phyloP scores from a whole-genome alignment of 2,888 invertebrate species.

The Heliconius hortense region DNA sequence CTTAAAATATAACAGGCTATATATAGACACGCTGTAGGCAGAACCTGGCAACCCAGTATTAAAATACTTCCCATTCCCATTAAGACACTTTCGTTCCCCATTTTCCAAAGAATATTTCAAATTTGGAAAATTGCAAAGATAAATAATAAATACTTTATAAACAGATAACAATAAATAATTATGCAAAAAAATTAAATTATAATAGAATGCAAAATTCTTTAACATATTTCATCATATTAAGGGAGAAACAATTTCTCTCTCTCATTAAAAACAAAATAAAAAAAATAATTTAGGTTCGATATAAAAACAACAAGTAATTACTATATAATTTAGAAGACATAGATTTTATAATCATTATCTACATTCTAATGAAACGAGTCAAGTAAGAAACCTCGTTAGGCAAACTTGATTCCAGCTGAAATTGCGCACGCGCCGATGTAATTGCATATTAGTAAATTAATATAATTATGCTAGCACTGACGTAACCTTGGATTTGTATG shows the following conservation, averaged over 20 bases:
- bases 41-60: too few species aligned
- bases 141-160: too few species aligned
- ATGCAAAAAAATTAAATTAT: too few species aligned
- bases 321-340: slow-evolving; percentile 1
- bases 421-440: slow-evolving; percentile 23
- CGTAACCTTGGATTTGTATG: slow-evolving; percentile 17
- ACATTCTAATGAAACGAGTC: slow-evolving; percentile 18
- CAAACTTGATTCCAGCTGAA: slow-evolving; percentile 13
- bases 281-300: neutral
- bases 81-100: too few species aligned
- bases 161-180: too few species aligned
- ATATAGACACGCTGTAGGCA: too few species aligned
- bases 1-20: too few species aligned
- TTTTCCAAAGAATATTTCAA: too few species aligned
- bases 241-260: neutral
- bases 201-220: neutral
- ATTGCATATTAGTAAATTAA: slow-evolving; percentile 29
- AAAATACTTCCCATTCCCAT: too few species aligned
- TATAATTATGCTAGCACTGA: slow-evolving; percentile 18
- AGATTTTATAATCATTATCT: slow-evolving; percentile 6
- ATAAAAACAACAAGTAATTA: neutral
- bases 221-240: neutral
- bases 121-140: too few species aligned
- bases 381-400: slow-evolving; percentile 29
- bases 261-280: neutral